These are phyloP conservation scores for Chaetodon auriga DNA, from an alignment of 2,113 vertebrate species.

Conservation along the genomic window DNA sequence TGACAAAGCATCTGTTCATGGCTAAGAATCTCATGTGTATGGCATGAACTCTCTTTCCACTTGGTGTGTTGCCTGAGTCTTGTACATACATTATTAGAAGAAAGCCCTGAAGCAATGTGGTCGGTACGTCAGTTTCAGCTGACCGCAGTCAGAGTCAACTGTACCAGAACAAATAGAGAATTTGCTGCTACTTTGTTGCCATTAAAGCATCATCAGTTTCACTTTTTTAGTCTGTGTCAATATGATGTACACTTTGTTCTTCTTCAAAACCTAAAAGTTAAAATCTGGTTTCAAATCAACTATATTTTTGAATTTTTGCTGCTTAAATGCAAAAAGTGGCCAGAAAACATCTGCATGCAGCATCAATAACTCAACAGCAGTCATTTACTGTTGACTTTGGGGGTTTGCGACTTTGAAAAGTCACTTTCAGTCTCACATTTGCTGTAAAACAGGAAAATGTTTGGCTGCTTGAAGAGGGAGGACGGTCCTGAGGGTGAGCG, in stretches of 20 bases:
- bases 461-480: slow-evolving; percentile 1
- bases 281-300: no score
- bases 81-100: background rate
- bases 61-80: background rate
- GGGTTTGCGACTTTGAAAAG: background rate
- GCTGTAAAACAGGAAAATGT: background rate
- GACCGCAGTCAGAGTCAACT: background rate
- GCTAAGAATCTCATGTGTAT: background rate
- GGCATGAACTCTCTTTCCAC: background rate
- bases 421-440: background rate
- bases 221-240: background rate
- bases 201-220: background rate
- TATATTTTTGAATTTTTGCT: no score
- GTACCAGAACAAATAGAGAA: background rate
- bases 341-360: background rate
- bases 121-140: background rate
- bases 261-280: background rate
- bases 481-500: background rate
- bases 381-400: no score
- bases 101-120: background rate
- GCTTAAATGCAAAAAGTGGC: background rate
- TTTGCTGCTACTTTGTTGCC: background rate
- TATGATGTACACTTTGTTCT: background rate
- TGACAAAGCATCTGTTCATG: background rate
- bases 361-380: background rate